Percentiles rank a stretch among this genome's conserved stretches.
These are phyloP conservation scores for Drosophila leonis DNA, from an alignment of 2,888 invertebrate genomes.

Conservation along the genomic window DNA sequence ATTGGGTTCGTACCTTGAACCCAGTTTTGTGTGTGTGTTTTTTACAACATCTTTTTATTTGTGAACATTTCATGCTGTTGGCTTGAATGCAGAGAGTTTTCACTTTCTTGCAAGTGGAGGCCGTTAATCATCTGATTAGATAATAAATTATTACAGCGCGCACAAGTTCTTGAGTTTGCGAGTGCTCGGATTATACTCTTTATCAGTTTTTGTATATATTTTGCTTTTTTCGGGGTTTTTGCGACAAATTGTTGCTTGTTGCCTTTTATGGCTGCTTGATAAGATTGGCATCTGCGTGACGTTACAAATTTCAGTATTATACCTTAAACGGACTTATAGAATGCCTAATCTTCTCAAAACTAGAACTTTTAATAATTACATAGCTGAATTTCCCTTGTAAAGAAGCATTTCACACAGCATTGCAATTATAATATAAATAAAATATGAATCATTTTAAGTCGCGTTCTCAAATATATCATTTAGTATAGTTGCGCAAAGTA, in stretches of 20 bases:
- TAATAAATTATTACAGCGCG: slow-evolving; percentile 49
- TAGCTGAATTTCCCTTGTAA: too few relatives aligned
- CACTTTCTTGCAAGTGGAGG: slow-evolving; percentile 52
- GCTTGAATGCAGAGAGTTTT: slow-evolving; percentile 41
- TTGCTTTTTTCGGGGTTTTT: slow-evolving; percentile 16
- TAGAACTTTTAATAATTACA: background rate
- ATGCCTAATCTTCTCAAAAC: background rate
- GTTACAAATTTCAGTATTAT: slow-evolving; percentile 22
- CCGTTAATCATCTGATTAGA: slow-evolving; percentile 68
- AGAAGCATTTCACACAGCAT: background rate
- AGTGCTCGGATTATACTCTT: slow-evolving; percentile 47
- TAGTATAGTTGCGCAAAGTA: background rate
- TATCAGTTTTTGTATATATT: slow-evolving; percentile 42
- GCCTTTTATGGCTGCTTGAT: slow-evolving; percentile 31
- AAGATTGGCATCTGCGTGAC: slow-evolving; percentile 45
- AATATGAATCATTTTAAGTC: background rate
- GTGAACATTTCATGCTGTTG: slow-evolving; percentile 24
- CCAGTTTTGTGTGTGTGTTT: slow-evolving; percentile 21
- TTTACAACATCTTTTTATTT: slow-evolving; percentile 8
- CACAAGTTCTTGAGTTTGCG: slow-evolving; percentile 31
- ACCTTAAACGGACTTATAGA: slow-evolving; percentile 23
- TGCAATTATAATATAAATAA: background rate
- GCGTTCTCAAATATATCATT: background rate
- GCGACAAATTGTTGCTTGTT: slow-evolving; percentile 22
- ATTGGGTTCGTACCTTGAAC: slow-evolving; percentile 58